Evolutionary conservation across 2,113 vertebrate genomes (phyloP), one percentile per base, ranked within the genome.

Genomic region (Blennius ocellaris): DNA sequence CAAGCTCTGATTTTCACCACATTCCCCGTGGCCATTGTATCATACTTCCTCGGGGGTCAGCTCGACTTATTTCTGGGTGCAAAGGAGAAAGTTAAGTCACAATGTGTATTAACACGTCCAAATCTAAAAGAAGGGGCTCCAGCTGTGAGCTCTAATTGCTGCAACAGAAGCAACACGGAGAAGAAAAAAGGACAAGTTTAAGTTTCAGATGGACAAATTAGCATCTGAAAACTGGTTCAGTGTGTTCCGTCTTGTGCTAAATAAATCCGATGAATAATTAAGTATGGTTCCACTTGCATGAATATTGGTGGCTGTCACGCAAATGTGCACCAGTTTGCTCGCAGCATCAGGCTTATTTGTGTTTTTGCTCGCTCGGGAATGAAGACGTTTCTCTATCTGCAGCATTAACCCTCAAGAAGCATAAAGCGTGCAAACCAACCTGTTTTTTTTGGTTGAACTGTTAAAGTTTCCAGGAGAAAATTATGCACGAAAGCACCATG

Each of bases 181-280:
- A 55, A 30, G 45, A 55, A 14, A 58, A 36, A 53, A 49, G 16
- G 14, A 73, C 0, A 49, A 21, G 41, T 65, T 56, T 38, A 37
- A 17, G 48, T 57, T 65, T 54, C 6, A 76, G 48, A 48, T 30
- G 16, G 38, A 73, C 16, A 21, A 17, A 73, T 72, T 9, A 40
- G 57, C 37, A 17, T 52, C 14, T 55, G 37, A 50, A 64, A 76
- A 48, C 50, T 68, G 61, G 74, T 65, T 61, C 71, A 66, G 58
- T 16, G 38, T 74, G 67, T 65, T 62, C 39, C 37, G 2, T 67
- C 36, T 65, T 58, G 40, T 40, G 80, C 71, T 54, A 81, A 78
- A 73, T 72, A 53, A 59, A 76, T 59, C 66, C 39, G 61, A 69
- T 78, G 15, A 69, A 78, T 81, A 73, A 81, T 78, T 76, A 10